Evolutionary conservation across 2,113 vertebrate species (phyloP).

Genomic region (Sapajus apella): DNA sequence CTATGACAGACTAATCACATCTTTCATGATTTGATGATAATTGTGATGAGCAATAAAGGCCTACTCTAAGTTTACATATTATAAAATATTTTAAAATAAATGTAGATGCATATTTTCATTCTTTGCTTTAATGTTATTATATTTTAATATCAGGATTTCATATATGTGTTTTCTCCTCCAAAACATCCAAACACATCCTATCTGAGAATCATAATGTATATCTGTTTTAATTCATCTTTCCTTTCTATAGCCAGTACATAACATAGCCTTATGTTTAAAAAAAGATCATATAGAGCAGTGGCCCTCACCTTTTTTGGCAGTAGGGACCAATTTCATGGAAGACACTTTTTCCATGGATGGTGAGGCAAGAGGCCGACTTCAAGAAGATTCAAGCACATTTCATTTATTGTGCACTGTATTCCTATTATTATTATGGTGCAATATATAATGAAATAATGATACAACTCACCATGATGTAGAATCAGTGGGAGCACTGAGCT

Average conservation of each 20-base stretch:
- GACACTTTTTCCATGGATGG: neutral
- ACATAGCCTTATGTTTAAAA: neutral
- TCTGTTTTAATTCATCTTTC: neutral
- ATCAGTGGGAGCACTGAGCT: no score
- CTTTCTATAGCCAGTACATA: neutral
- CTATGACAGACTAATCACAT: neutral
- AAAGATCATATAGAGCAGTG: neutral
- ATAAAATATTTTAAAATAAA: neutral
- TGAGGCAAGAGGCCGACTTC: neutral
- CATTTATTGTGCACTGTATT: no score
- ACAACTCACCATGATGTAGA: no score
- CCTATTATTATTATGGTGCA: no score
- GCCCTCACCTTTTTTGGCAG: neutral
- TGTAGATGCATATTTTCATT: neutral
- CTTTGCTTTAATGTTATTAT: neutral
- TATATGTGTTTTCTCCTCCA: neutral
- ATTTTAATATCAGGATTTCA: neutral
- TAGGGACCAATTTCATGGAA: neutral
- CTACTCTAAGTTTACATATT: neutral
- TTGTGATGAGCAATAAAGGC: neutral
- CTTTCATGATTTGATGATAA: neutral
- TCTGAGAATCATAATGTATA: neutral
- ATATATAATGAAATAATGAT: no score
- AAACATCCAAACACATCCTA: neutral
- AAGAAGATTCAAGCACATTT: neutral